phyloP scores from a whole-genome alignment of 1,140 invertebrate species.

The Magallana angulata region DNA sequence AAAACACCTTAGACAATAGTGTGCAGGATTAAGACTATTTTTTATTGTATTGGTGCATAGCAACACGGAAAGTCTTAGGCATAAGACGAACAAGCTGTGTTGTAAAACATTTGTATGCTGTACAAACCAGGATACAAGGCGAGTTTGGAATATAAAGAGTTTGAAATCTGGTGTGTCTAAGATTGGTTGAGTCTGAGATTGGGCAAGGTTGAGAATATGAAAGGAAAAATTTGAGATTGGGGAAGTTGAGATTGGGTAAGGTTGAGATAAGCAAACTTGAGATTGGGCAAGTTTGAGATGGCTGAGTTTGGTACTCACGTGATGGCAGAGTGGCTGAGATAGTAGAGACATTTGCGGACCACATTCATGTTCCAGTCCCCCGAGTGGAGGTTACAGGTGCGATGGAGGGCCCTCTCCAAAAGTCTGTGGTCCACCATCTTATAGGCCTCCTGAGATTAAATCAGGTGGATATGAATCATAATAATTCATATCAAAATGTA shows the following conservation, averaged over 20 bases:
- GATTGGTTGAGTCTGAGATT: too few species aligned
- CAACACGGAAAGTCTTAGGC: background rate
- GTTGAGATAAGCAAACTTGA: background rate
- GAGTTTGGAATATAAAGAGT: too few species aligned
- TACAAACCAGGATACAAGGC: too few species aligned
- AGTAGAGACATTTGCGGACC: slow-evolving; percentile 60
- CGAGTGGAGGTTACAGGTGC: slow-evolving; percentile 74
- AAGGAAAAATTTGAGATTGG: too few species aligned
- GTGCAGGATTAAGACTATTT: too few species aligned
- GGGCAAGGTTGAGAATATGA: too few species aligned
- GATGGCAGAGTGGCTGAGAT: slow-evolving; percentile 64
- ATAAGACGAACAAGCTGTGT: too few species aligned
- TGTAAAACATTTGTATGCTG: too few species aligned
- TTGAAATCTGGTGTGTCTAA: too few species aligned
- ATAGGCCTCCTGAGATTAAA: slow-evolving; percentile 60
- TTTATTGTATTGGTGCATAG: background rate
- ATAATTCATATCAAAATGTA: too few species aligned
- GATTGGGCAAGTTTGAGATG: background rate
- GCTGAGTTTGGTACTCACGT: slow-evolving; percentile 58
- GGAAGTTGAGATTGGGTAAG: too few species aligned
- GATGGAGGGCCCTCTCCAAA: slow-evolving; percentile 67
- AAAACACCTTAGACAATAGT: too few species aligned
- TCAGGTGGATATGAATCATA: background rate
- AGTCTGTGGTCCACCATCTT: slow-evolving; percentile 69
- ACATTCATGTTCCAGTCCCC: slow-evolving; percentile 74